Evolutionary conservation across 92 coral and sea anemone species (phyloP).

Genomic region (Palythoa grandis): DNA sequence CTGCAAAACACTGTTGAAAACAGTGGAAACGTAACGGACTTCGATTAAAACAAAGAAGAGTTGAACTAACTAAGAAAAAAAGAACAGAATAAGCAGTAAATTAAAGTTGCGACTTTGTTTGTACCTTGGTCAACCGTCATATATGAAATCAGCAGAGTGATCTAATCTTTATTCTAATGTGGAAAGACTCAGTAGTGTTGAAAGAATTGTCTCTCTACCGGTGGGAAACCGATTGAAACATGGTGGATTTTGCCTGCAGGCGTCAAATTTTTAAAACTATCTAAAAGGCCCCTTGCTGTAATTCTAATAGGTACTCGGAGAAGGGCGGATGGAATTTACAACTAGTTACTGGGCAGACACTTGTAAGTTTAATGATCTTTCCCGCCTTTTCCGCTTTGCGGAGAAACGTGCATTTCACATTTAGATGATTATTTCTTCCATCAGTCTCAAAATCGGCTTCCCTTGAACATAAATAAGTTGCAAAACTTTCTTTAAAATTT

Average conservation of each 20-base stretch:
- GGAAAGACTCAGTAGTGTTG: neutral
- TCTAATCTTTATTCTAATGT: neutral
- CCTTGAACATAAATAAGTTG: neutral
- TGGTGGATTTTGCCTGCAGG: neutral
- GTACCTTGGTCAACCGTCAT: neutral
- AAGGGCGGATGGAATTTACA: neutral
- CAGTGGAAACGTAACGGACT: no score
- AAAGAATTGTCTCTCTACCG: neutral
- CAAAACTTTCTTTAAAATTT: neutral
- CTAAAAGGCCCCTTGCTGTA: neutral
- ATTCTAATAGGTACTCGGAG: neutral
- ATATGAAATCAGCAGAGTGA: neutral
- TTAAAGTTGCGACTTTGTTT: neutral
- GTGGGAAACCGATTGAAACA: neutral
- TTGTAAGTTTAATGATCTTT: neutral
- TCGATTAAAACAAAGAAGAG: no score
- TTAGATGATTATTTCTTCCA: neutral
- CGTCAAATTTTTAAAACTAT: neutral
- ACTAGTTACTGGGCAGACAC: neutral
- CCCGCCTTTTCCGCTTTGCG: conserved; percentile 5
- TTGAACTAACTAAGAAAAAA: no score
- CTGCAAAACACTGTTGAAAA: no score
- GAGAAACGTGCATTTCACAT: neutral
- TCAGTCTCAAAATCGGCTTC: no score
- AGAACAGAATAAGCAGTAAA: neutral